Evolutionary conservation across 1,140 invertebrate species (phyloP).

Genomic region (Drosophila aff.): DNA sequence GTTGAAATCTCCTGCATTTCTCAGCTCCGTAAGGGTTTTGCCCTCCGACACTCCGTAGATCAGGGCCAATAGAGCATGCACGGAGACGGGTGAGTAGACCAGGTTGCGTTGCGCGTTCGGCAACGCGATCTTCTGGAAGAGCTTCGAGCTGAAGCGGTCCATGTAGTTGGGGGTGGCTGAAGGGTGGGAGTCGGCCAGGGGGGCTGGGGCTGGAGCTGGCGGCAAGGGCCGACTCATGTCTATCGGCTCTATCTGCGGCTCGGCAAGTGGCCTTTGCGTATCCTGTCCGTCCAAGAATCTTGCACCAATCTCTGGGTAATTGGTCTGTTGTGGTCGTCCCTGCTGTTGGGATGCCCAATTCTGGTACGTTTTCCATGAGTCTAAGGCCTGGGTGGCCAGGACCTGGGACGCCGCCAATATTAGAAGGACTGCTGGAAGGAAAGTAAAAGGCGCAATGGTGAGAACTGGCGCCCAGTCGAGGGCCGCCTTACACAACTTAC

Average conservation of each 20-base stretch:
- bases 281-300: background rate
- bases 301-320: background rate
- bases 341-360: too few relatives aligned
- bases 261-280: background rate
- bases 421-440: constrained; percentile 25
- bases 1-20: constrained; percentile 22
- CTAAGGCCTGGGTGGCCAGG: background rate
- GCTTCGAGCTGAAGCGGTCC: constrained; percentile 62
- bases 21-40: constrained; percentile 46
- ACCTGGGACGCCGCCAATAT: constrained; percentile 2
- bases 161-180: constrained; percentile 41
- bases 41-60: constrained; percentile 52
- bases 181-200: constrained; percentile 12
- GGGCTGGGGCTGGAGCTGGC: background rate
- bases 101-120: constrained; percentile 30
- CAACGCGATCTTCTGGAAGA: constrained; percentile 51
- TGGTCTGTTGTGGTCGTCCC: too few relatives aligned
- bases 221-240: background rate
- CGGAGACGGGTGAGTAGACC: constrained; percentile 67
- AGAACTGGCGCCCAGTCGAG: background rate
- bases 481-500: constrained; percentile 26
- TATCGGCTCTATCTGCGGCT: background rate
- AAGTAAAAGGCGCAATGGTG: background rate
- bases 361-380: too few relatives aligned
- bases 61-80: constrained; percentile 62